Base-by-base conservation (phyloP, 2,888 invertebrate genomes). In the Callyntrura guangdongensis region DNA sequence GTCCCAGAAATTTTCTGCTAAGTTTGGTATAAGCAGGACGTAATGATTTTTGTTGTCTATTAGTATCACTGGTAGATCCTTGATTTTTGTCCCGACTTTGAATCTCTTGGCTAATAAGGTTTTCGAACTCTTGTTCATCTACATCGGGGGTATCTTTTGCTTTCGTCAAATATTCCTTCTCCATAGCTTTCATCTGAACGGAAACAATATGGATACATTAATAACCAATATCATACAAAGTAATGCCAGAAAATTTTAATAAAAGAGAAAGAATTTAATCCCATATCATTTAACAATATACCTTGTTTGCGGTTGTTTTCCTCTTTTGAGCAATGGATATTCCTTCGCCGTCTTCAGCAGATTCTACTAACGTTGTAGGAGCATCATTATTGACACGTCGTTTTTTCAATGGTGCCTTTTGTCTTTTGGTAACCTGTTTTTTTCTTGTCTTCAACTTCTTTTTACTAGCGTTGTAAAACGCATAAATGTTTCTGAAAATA, bases 151-250 rank as follows among this genome's bases (percentile, higher is more conserved):
- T 22, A 25, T 36, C 59, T 6, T 56, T 45, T n/a, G 59, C 53
- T 47, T 89, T 27, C 3, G 83, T 0, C 11, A 83, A 36, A 74
- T 91, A 91, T 14, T 91, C 91, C 17, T 85, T 20, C 56, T 86
- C 89, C 36, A 89, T 61, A 11, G 89, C 89, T 77, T 89, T 91
- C 27, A 45, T 89, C 91, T 91, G 17, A 11, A 45, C 69, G 45
- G n/a, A n/a, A n/a, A n/a, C n/a, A n/a, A n/a, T n/a, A n/a, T n/a
- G n/a, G n/a, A n/a, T n/a, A n/a, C n/a, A n/a, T n/a, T n/a, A n/a
- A n/a, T n/a, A n/a, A n/a, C n/a, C n/a, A n/a, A n/a, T n/a, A n/a
- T n/a, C n/a, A n/a, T n/a, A n/a, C n/a, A n/a, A n/a, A n/a, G n/a
- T n/a, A n/a, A n/a, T n/a, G n/a, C n/a, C n/a, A n/a, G n/a, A n/a